phyloP scores from a whole-genome alignment of 2,888 invertebrate genomes.

The Drosophila atripex region DNA sequence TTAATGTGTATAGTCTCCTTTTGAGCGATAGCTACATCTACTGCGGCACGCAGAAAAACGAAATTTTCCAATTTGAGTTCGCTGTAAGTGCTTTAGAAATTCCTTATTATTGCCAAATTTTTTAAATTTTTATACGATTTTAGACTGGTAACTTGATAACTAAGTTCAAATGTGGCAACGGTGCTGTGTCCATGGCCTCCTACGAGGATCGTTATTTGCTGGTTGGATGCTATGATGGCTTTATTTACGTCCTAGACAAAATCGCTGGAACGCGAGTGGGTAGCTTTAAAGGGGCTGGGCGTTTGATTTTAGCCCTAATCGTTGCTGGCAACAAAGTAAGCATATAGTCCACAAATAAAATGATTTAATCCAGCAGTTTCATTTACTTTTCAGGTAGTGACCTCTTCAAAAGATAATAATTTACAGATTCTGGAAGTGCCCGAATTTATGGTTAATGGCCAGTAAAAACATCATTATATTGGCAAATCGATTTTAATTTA shows the following conservation, averaged over 20 bases:
- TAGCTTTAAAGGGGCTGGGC: slow-evolving; percentile 88
- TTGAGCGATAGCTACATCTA: slow-evolving; percentile 88
- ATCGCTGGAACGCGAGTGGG: slow-evolving; percentile 85
- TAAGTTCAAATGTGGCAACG: slow-evolving; percentile 88
- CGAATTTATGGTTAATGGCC: slow-evolving; percentile 37
- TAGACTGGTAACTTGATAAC: slow-evolving; percentile 88
- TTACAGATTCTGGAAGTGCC: slow-evolving; percentile 88
- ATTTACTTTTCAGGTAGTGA: slow-evolving; percentile 85
- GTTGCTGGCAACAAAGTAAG: slow-evolving; percentile 87
- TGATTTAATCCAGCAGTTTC: background rate
- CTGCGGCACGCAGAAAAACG: slow-evolving; percentile 90
- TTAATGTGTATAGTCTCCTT: slow-evolving; percentile 89
- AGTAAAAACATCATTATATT: slow-evolving; percentile 6
- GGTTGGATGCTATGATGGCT: slow-evolving; percentile 92
- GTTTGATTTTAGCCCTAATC: slow-evolving; percentile 89
- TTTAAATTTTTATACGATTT: background rate
- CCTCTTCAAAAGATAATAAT: slow-evolving; percentile 88
- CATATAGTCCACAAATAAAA: background rate
- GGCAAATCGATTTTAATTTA: slow-evolving; percentile 22
- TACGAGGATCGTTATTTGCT: slow-evolving; percentile 87
- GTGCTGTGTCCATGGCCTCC: slow-evolving; percentile 89
- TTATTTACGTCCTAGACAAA: slow-evolving; percentile 88
- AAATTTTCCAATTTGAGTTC: slow-evolving; percentile 90
- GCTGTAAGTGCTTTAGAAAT: slow-evolving; percentile 86
- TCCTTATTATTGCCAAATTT: background rate